Evolutionary conservation across 23 tunicate genomes (phyloP), one percentile per base, ranked within the genome.

Genomic region (Trididemnum nubilum): DNA sequence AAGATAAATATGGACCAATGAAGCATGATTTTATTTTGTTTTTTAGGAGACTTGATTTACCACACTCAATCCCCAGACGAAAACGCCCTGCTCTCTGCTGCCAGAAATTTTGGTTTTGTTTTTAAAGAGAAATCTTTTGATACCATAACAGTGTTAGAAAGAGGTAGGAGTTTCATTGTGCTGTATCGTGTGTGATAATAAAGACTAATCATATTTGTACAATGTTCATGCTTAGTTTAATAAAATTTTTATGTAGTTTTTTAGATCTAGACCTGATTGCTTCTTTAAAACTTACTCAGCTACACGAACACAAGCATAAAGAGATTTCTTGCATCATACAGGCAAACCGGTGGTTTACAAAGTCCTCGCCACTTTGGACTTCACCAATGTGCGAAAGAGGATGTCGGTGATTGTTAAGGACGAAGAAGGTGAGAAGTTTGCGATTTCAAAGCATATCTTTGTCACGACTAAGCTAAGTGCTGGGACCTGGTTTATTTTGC

Each of bases 41-140:
- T n/a, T n/a, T n/a, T n/a, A 40, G 78, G 58, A 7, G 38, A 33
- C 38, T 15, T 73, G 30, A 31, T 38, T 4, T 96, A 96, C 72
- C 99, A 88, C 31, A 96, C 99, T 2, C 91, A 96, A 63, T 96
- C 99, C 22, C 99, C 99, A 15, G 99, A 96, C 52, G 99, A 96
- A 76, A 86, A 77, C 35, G 99, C 99, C 34, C 85, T 96, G 5
- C 97, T 96, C 2, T 91, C 96, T 18, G 99, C 99, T 27, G 97
- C 97, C 22, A 74, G 97, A 73, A 91, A 87, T 81, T 96, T 96
- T 78, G 99, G 99, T 31, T 91, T 91, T 84, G 99, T 91, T 58
- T 96, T 87, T 79, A 79, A 80, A 67, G 85, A 88, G 32, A 81
- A 91, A 75, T 91, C 90, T 1, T 93, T 66, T 51, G 88, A 91